Base-by-base conservation (phyloP, 2,797 vertebrate genomes). In the Hyperoplus lanceolatus region DNA sequence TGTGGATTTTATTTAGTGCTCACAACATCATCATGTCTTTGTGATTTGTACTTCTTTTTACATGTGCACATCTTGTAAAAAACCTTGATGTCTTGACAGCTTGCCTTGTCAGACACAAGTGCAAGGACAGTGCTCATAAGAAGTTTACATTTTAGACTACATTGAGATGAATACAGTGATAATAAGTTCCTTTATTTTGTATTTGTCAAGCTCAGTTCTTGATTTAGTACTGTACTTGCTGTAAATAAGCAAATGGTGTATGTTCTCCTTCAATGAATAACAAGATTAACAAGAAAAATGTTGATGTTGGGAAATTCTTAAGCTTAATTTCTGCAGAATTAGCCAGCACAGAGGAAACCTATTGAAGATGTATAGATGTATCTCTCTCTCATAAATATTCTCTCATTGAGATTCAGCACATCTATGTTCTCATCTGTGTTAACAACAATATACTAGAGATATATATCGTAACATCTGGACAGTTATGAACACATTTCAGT, bases 61-160 rank as follows among this genome's bases (percentile, higher is more conserved):
- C 42, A 60, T 53, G 29, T 61, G 29, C 69, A 18, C 29, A 11
- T 66, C 63, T 21, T 41, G 5, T 61, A 6, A 78, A 69, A 5
- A 78, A 58, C 43, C 9, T 13, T 48, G 6, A 45, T 42, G n/a
- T 61, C 45, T 36, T 48, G 21, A 48, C 42, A 53, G 9, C 10
- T 1, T 48, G 45, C 80, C 63, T 43, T 61, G 48, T 73, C 13
- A 51, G 56, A 70, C 89, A 87, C 82, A 89, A 70, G 70, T 62
- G n/a, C 43, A 61, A 64, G 38, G 18, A 67, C 41, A 58, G 60
- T 67, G 51, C 59, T 86, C 15, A 10, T 67, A 18, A 46, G 6
- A 72, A 76, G 38, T 67, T n/a, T 45, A 50, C 53, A 21, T 61
- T 72, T 83, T 55, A 70, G 61, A 14, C 79, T 42, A 68, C 15